A percentile compares a stretch with the other conserved stretches of the same genome.
Evolutionary conservation across 2,888 invertebrate species (phyloP).

Genomic region (Noctua janthina): DNA sequence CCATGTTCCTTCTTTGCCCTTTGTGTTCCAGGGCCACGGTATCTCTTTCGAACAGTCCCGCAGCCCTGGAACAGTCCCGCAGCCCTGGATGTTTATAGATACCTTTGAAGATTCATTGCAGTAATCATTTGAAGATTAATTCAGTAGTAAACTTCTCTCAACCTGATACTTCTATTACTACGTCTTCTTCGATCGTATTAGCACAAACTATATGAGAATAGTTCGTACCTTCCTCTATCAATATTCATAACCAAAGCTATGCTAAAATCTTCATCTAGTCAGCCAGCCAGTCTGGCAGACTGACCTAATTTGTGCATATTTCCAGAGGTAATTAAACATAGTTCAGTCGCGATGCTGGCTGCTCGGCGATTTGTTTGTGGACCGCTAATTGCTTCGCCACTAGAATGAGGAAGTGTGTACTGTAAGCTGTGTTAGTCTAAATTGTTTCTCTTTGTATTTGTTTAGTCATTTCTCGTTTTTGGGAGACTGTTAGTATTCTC

Average conservation of each 20-base stretch:
- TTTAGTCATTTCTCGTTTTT: constrained; percentile 22
- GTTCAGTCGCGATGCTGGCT: constrained; percentile 52
- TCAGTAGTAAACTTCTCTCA: not conserved
- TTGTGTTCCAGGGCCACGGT: no score
- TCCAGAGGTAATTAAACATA: constrained; percentile 67
- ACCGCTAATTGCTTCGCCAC: constrained; percentile 56
- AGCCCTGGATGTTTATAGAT: not conserved
- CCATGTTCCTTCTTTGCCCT: no score
- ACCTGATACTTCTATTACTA: not conserved
- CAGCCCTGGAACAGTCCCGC: no score
- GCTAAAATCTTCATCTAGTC: constrained; percentile 20
- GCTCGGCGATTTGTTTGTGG: constrained; percentile 50
- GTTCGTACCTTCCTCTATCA: not conserved
- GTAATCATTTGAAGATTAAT: not conserved
- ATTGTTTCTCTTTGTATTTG: constrained; percentile 48
- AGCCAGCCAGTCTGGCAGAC: constrained; percentile 38
- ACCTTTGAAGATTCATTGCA: not conserved
- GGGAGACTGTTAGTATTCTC: not conserved
- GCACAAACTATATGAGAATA: not conserved
- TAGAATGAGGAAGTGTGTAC: constrained; percentile 60
- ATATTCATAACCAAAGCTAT: constrained; percentile 19
- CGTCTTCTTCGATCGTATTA: not conserved
- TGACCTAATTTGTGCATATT: constrained; percentile 65
- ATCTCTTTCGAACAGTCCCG: no score
- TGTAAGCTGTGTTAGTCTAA: constrained; percentile 36